Evolutionary conservation across 2,797 vertebrate genomes (phyloP).

Genomic region (Sebastes taczanowskii): DNA sequence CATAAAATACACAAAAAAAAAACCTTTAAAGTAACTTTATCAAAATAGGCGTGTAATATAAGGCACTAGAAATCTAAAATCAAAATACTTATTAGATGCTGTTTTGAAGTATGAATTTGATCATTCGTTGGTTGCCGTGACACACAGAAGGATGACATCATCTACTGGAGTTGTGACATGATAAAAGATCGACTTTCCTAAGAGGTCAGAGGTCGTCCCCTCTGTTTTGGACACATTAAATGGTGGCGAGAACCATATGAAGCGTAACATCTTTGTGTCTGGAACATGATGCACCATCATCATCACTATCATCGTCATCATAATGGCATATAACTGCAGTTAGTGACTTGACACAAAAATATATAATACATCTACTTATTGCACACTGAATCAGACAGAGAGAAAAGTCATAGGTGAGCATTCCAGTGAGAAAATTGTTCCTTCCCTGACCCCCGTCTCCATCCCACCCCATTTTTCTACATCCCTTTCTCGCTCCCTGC

Average conservation of each 20-base stretch:
- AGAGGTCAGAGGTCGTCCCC: constrained; percentile 49
- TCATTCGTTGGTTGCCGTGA: constrained; percentile 69
- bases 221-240: constrained; percentile 36
- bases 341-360: constrained; percentile 82
- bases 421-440: constrained; percentile 82
- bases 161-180: constrained; percentile 58
- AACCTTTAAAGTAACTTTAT: constrained; percentile 82
- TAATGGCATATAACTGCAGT: constrained; percentile 75
- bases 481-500: constrained; percentile 76
- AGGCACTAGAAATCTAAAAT: constrained; percentile 99
- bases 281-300: constrained; percentile 58
- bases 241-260: constrained; percentile 34
- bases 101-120: constrained; percentile 73
- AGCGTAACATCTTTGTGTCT: constrained; percentile 61
- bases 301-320: constrained; percentile 38
- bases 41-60: constrained; percentile 98
- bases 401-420: constrained; percentile 88
- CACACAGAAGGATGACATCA: constrained; percentile 66
- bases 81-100: constrained; percentile 83
- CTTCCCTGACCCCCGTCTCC: background rate
- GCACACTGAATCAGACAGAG: constrained; percentile 89
- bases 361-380: constrained; percentile 92
- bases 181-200: constrained; percentile 52
- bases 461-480: background rate
- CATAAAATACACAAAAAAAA: constrained; percentile 75